phyloP scores from a whole-genome alignment of 2,797 vertebrate species.

The Pogonophryne albipinna region DNA sequence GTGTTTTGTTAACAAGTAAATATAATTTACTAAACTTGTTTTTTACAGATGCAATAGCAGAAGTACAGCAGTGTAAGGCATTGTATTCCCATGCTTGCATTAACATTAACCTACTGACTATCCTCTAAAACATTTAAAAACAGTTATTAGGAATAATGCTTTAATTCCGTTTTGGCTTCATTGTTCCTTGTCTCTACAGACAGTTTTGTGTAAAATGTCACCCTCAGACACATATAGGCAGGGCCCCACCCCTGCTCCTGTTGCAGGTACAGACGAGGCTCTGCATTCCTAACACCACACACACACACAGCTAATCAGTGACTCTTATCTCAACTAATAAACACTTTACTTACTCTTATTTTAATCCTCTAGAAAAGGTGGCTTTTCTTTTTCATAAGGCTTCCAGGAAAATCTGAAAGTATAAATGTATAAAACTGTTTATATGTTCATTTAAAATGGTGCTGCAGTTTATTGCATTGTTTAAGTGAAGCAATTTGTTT shows the following conservation, averaged over 20 bases:
- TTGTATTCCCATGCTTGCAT: not conserved
- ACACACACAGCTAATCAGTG: not conserved
- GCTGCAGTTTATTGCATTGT: not conserved
- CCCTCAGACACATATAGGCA: slow-evolving; percentile 34
- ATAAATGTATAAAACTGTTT: not conserved
- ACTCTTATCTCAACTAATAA: not conserved
- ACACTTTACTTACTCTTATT: not conserved
- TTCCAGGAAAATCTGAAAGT: not conserved
- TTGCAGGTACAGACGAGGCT: slow-evolving; percentile 66
- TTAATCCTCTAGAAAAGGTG: not conserved
- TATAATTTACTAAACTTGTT: not conserved
- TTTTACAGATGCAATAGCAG: not conserved
- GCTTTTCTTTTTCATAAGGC: no score
- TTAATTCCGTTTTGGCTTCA: not conserved
- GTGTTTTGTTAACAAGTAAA: not conserved
- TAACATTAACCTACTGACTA: not conserved
- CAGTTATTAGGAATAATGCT: not conserved
- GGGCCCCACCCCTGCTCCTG: slow-evolving; percentile 54
- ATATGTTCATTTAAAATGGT: slow-evolving; percentile 1
- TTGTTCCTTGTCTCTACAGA: not conserved
- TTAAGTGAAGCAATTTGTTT: not conserved
- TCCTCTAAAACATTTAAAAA: not conserved
- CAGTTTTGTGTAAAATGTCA: slow-evolving; percentile 36
- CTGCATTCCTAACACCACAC: slow-evolving; percentile 62
- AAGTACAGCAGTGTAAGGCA: not conserved